Evolutionary conservation across 2,888 invertebrate genomes (phyloP).

Genomic region (Harpagoxenus sublaevis): DNA sequence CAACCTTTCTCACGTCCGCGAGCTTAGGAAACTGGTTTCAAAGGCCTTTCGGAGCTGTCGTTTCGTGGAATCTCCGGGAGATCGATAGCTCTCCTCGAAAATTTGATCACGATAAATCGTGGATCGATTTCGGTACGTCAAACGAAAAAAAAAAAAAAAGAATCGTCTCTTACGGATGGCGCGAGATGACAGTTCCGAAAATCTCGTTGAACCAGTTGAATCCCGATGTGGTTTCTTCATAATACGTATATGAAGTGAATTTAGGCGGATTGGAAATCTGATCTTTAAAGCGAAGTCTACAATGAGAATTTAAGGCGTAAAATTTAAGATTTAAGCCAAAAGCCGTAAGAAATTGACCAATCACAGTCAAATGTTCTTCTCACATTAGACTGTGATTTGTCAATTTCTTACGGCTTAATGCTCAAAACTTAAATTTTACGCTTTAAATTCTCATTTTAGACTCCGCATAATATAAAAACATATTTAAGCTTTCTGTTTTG

Average conservation of each 20-base stretch:
- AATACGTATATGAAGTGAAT: not conserved
- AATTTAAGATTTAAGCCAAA: too few species aligned
- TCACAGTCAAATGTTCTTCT: too few species aligned
- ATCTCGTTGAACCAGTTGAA: conserved; percentile 34
- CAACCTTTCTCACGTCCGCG: conserved; percentile 61
- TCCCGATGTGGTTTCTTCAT: conserved; percentile 21
- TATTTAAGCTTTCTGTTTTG: not conserved
- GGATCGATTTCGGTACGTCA: conserved; percentile 59
- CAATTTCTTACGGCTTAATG: too few species aligned
- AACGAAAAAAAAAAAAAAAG: not conserved
- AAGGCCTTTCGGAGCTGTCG: conserved; percentile 68
- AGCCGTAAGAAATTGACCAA: too few species aligned
- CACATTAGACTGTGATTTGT: too few species aligned
- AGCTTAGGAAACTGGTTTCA: conserved; percentile 76
- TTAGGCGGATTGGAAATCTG: not conserved
- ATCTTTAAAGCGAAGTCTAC: not conserved
- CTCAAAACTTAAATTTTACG: too few species aligned
- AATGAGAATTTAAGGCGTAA: too few species aligned
- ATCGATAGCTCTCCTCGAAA: conserved; percentile 70
- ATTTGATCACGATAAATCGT: conserved; percentile 70
- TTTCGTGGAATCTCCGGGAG: conserved; percentile 69
- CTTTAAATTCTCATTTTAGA: too few species aligned
- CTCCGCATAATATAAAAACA: not conserved
- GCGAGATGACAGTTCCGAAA: conserved; percentile 59
- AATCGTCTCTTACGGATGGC: not conserved